These are phyloP conservation scores for Taeniopygia guttata DNA, from an alignment of 2,797 vertebrate genomes.

Conservation along the genomic window DNA sequence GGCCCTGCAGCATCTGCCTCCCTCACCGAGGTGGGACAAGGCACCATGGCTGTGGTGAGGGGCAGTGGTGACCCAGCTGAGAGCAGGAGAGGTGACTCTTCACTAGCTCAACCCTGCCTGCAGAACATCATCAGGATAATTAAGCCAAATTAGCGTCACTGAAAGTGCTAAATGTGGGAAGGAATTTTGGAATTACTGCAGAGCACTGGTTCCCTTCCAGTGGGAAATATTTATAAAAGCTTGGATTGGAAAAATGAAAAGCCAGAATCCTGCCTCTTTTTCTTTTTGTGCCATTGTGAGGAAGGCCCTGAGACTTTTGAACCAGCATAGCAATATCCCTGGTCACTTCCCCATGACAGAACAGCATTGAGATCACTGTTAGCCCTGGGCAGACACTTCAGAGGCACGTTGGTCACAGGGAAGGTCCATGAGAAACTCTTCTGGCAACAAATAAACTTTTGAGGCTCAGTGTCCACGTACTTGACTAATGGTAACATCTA, in stretches of 20 bases:
- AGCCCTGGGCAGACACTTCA: neutral
- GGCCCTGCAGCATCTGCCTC: neutral
- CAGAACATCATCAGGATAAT: neutral
- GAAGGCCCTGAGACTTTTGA: neutral
- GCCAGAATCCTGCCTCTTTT: neutral
- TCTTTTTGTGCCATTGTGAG: neutral
- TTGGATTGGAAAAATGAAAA: neutral
- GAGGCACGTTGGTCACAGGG: neutral
- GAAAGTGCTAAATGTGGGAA: neutral
- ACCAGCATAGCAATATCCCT: neutral
- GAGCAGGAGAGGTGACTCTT: neutral
- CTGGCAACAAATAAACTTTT: neutral
- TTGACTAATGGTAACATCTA: neutral
- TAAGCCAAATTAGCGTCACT: neutral
- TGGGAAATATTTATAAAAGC: neutral
- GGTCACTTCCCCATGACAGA: neutral
- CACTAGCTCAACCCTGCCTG: neutral
- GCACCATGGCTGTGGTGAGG: rapidly evolving
- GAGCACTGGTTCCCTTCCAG: neutral
- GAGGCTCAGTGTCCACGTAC: neutral
- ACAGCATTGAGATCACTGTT: neutral
- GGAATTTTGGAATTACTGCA: neutral
- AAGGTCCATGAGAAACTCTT: neutral
- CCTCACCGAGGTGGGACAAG: neutral
- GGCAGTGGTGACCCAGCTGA: neutral